These are phyloP conservation scores for Spisula solida DNA, from an alignment of 2,888 invertebrate genomes.

Conservation along the genomic window DNA sequence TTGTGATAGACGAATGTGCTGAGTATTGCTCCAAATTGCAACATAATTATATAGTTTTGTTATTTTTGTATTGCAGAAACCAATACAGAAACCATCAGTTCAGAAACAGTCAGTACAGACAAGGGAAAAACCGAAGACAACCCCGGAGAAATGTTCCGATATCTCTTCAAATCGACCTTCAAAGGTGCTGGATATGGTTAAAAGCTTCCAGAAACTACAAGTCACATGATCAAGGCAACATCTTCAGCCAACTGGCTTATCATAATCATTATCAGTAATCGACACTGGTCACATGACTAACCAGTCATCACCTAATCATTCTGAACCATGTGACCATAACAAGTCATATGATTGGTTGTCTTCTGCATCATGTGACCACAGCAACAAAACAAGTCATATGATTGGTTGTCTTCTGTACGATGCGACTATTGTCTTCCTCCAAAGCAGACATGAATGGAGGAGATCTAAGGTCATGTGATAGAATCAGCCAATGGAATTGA, in stretches of 20 bases:
- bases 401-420: background rate
- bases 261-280: background rate
- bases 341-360: background rate
- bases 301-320: background rate
- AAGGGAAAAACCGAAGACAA: constrained; percentile 69
- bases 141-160: constrained; percentile 77
- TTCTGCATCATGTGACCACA: background rate
- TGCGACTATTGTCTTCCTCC: background rate
- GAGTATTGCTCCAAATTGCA: no score
- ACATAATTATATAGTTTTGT: background rate
- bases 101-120: constrained; percentile 57
- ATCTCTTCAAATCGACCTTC: constrained; percentile 75
- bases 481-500: background rate
- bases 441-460: background rate
- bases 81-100: no score
- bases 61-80: constrained; percentile 50
- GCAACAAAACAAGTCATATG: background rate
- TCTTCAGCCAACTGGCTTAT: background rate
- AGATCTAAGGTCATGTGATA: background rate
- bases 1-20: no score
- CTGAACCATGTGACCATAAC: background rate
- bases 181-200: constrained; percentile 84
- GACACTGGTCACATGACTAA: constrained; percentile 20
- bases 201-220: constrained; percentile 84
- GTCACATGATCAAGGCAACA: constrained; percentile 72